Percentiles rank a stretch among this genome's conserved stretches.
These are phyloP conservation scores for Clanis bilineata DNA, from an alignment of 2,888 invertebrate species.

Conservation along the genomic window DNA sequence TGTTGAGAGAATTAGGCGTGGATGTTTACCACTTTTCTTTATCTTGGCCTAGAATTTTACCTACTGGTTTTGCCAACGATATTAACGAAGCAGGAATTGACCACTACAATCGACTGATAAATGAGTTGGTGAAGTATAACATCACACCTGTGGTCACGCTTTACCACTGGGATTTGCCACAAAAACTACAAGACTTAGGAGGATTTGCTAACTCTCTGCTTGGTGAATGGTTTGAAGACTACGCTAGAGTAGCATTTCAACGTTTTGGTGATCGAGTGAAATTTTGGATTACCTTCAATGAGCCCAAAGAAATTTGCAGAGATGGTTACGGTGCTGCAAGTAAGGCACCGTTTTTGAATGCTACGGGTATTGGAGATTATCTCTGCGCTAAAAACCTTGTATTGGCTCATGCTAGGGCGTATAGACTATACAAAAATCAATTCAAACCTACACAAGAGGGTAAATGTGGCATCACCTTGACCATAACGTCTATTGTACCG, in stretches of 20 bases:
- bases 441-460: constrained; percentile 47
- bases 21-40: constrained; percentile 80
- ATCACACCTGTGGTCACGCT: constrained; percentile 83
- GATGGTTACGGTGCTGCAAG: constrained; percentile 63
- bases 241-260: constrained; percentile 61
- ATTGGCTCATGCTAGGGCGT: constrained; percentile 77
- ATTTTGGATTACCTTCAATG: constrained; percentile 82
- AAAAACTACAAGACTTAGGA: constrained; percentile 75
- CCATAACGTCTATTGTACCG: constrained; percentile 35
- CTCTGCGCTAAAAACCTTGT: constrained; percentile 71
- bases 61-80: constrained; percentile 72
- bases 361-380: constrained; percentile 72
- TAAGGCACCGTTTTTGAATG: constrained; percentile 54
- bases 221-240: constrained; percentile 69
- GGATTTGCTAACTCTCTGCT: constrained; percentile 70
- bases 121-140: constrained; percentile 80
- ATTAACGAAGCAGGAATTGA: constrained; percentile 82
- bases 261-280: constrained; percentile 76
- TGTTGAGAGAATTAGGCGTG: constrained; percentile 65
- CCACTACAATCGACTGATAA: constrained; percentile 84
- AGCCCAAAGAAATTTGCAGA: constrained; percentile 61
- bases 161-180: constrained; percentile 80
- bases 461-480: constrained; percentile 29
- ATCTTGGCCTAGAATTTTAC: constrained; percentile 84
- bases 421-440: constrained; percentile 56